Base-by-base conservation (phyloP, 2,113 vertebrate species). In the Setophaga coronata region DNA sequence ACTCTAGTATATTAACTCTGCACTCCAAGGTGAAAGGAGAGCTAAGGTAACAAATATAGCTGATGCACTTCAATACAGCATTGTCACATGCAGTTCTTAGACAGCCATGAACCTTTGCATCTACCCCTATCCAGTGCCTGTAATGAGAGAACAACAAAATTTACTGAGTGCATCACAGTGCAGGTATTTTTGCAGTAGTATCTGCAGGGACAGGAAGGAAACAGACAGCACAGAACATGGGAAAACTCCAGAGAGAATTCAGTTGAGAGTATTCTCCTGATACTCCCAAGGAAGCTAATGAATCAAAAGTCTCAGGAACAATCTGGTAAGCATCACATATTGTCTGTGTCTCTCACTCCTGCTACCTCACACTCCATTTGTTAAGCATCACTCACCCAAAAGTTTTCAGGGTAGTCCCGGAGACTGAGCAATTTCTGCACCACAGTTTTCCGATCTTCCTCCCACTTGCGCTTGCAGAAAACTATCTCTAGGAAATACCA, bases 401-500 rank as follows among this genome's bases (percentile, higher is more conserved):
- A 99, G 70, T 99, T 98, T 97, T 99, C 99, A 6, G 99, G 99
- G 87, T 99, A 99, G 82, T 99, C 99, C 4, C 96, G 96, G 40
- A 99, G 98, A 88, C 98, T 99, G 92, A 98, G 95, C 87, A 99
- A 97, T 87, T 98, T 98, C 95, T 97, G 90, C 4, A 98, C 82
- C 4, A 99, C 99, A 0, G 98, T 99, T 92, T 90, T 98, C 29
- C 98, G 98, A 96, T 99, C 99, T 40, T 99, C 99, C 76, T 99
- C 99, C 99, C 99, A 99, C 84, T 99, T 99, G 57, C 99, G 98
- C 50, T 99, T 99, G 95, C 99, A 99, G 97, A 99, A 99, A 45
- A 99, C 99, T 19, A 99, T 99, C 97, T 99, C 99, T 14, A 99
- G 97, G 96, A 99, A 99, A 97, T 99, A 99, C 99, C 99, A 99